Evolutionary conservation across 1,140 invertebrate species (phyloP), one percentile per base, ranked within the genome.

Genomic region (Trichonephila clavata): DNA sequence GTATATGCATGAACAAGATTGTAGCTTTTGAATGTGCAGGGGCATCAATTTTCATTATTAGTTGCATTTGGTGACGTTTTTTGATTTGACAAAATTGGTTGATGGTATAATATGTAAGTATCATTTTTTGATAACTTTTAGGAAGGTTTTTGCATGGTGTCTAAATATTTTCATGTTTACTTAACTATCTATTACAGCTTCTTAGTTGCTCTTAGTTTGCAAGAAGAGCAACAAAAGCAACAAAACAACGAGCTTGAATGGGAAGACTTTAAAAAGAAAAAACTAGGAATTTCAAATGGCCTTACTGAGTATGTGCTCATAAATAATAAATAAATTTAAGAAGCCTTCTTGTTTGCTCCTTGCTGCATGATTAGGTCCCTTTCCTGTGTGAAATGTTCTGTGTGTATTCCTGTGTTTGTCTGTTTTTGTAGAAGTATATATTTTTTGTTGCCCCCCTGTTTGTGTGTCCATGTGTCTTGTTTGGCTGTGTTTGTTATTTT

Each of bases 161-260:
- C 63, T 65, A n/a, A 1, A n/a, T 65, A 21, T n/a, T 83, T 93
- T 86, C 14, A 93, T 71, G 84, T 90, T 68, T 18, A 83, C 32
- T 86, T 32, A 27, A 71, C 57, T 93, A 77, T 94, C 71, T 71
- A 27, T 83, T 94, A 8, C 94, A 96, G 96, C 95, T 96, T 96
- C 95, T 95, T 96, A 94, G 95, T 96, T 89, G 96, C 96, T 1
- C 94, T 96, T 94, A 96, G 95, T 63, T 94, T 96, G 77, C 95
- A 96, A 95, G 95, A 96, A 95, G 96, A 96, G 94, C 95, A 96
- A 94, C 95, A 95, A 90, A 92, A 95, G 84, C 95, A 95, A 88
- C 94, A 95, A 92, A 95, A 95, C 90, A 95, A 95, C 80, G 95
- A 94, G 61, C 94, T 95, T 50, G 95, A 95, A 86, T 95, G 95